Evolutionary conservation across 2,113 vertebrate genomes (phyloP), one percentile per base, ranked within the genome.

Genomic region (Epinephelus cyanopodus): DNA sequence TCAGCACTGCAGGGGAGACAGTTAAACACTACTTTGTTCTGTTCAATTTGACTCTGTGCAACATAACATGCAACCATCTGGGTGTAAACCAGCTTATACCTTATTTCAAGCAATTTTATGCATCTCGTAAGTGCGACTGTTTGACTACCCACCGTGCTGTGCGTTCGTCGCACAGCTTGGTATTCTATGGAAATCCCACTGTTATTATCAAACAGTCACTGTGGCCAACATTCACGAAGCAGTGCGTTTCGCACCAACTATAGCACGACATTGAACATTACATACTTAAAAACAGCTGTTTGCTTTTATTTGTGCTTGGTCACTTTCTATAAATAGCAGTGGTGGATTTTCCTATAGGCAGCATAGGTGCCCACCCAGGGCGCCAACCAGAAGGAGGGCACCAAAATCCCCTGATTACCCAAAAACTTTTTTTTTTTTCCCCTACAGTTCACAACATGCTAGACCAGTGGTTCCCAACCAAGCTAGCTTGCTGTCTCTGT

Each of bases 1-100:
- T 92, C 82, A 92, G 83, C 90, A 77, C 92, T 86, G 92, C 89
- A 80, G 92, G 91, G 92, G 87, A 92, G 84, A 87, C 87, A 67
- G 83, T 93, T 93, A 92, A 89, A 93, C 91, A 89, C 87, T 56
- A 90, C 88, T 91, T 89, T 89, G 91, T 87, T 92, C 92, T 86
- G 86, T 93, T 92, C 90, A 91, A 85, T 92, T 92, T 90, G 90
- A 87, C 87, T 90, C 79, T 33, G 74, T 82, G 78, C 86, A 84
- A 91, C 87, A 77, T 78, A 84, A 91, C 87, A 81, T 71, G 64
- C 76, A 78, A 81, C 84, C 87, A 85, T 90, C 81, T 85, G 87
- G 52, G 87, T 82, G 78, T 90, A 90, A 92, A 92, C 85, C 81
- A 79, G 77, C 83, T 82, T 82, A 90, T 87, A 82, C 81, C 87